A percentile compares a stretch with the other conserved stretches of the same genome.
These are phyloP conservation scores for Hirundichthys speculiger DNA, from an alignment of 2,113 vertebrate species.

Conservation along the genomic window DNA sequence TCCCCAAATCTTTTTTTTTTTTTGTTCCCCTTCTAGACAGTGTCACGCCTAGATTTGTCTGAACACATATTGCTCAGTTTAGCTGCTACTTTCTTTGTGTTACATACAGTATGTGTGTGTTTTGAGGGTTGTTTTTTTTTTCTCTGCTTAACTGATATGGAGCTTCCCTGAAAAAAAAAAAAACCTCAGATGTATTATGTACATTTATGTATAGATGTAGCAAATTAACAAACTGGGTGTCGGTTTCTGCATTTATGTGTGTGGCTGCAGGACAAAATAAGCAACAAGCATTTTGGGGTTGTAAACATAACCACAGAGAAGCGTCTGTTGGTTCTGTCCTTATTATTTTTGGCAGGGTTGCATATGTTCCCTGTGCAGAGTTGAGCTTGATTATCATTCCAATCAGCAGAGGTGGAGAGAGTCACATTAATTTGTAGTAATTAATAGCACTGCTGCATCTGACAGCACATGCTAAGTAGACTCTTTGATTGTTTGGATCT, in stretches of 20 bases:
- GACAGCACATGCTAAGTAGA: slow-evolving; percentile 96
- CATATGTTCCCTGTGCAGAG: slow-evolving; percentile 90
- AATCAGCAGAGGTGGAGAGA: slow-evolving; percentile 92
- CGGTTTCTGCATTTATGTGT: slow-evolving; percentile 15
- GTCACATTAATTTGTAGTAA: slow-evolving; percentile 99
- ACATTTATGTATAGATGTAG: background rate
- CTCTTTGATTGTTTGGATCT: slow-evolving; percentile 99
- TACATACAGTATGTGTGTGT: no score
- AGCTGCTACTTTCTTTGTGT: slow-evolving; percentile 50
- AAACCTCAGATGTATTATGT: no score
- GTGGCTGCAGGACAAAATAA: slow-evolving; percentile 69
- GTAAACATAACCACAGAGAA: slow-evolving; percentile 85
- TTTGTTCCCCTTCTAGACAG: slow-evolving; percentile 41
- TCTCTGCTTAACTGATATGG: background rate
- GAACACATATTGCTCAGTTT: slow-evolving; percentile 70
- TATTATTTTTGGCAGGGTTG: slow-evolving; percentile 97
- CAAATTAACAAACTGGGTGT: background rate
- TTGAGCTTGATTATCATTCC: slow-evolving; percentile 93
- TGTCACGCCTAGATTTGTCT: slow-evolving; percentile 66
- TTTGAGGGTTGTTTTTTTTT: slow-evolving; percentile 18
- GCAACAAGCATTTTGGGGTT: slow-evolving; percentile 85
- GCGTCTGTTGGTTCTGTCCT: slow-evolving; percentile 88
- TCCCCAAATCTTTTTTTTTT: background rate
- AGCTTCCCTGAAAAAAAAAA: no score
- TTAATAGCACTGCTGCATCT: slow-evolving; percentile 97